These are phyloP conservation scores for Athripsodes cinereus DNA, from an alignment of 2,888 invertebrate genomes.

Conservation along the genomic window DNA sequence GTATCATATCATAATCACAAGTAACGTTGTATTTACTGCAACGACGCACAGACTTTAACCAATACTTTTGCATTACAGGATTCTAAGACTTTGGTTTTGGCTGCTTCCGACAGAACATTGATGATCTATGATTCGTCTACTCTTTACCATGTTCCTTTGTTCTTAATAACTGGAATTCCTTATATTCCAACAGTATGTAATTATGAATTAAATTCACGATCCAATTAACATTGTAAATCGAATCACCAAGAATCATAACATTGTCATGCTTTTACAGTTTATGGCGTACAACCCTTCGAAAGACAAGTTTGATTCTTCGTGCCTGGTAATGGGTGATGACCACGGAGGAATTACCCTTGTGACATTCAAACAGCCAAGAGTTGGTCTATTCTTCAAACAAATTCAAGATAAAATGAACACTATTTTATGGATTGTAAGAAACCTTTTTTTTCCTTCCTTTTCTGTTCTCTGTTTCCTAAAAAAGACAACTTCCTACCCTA, in stretches of 20 bases:
- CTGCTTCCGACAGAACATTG: slow-evolving; percentile 55
- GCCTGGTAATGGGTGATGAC: slow-evolving; percentile 51
- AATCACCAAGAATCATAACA: no score
- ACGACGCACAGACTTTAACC: no score
- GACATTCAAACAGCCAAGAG: slow-evolving; percentile 49
- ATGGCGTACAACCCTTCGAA: slow-evolving; percentile 41
- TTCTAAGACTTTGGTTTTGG: slow-evolving; percentile 47
- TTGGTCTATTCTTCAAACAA: slow-evolving; percentile 48
- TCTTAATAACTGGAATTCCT: slow-evolving; percentile 52
- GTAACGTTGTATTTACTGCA: no score
- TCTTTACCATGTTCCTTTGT: slow-evolving; percentile 50
- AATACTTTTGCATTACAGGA: slow-evolving; percentile 41
- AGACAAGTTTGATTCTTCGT: slow-evolving; percentile 32
- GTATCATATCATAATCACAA: neutral
- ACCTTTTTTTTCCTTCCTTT: neutral
- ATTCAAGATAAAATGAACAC: slow-evolving; percentile 49
- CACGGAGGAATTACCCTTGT: slow-evolving; percentile 48
- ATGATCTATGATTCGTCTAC: slow-evolving; percentile 55
- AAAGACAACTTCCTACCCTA: no score
- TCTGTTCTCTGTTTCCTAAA: neutral
- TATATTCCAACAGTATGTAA: slow-evolving; percentile 48
- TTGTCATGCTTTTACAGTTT: slow-evolving; percentile 37
- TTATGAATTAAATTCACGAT: no score
- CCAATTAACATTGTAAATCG: no score
- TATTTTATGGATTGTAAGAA: slow-evolving; percentile 55